Percentiles rank a stretch among this genome's conserved stretches.
Evolutionary conservation across 2,888 invertebrate genomes (phyloP).

Genomic region (Allacma fusca): DNA sequence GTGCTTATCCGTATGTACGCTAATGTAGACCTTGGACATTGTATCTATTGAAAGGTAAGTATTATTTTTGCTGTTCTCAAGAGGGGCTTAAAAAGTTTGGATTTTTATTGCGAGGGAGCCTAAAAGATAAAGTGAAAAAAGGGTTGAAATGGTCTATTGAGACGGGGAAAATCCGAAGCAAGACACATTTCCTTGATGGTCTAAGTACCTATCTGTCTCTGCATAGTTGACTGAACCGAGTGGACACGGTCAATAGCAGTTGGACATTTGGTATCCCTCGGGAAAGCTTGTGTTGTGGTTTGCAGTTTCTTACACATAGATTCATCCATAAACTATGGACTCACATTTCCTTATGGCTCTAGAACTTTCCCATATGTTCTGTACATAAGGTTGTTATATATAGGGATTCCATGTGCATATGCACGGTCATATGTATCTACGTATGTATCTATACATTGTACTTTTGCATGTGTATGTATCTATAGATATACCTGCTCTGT

Average conservation of each 20-base stretch:
- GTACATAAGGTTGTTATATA: no score
- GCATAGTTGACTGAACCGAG: constrained; percentile 25
- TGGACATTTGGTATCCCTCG: constrained; percentile 40
- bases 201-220: constrained; percentile 17
- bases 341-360: constrained; percentile 22
- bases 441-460: no score
- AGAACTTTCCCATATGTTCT: not conserved
- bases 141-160: constrained; percentile 35
- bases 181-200: constrained; percentile 7
- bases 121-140: constrained; percentile 22
- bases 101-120: not conserved
- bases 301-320: constrained; percentile 30
- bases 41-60: not conserved
- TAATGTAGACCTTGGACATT: not conserved
- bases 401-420: constrained; percentile 1
- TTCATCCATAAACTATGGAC: not conserved
- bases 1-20: no score
- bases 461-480: no score
- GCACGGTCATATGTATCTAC: no score
- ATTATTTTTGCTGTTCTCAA: constrained; percentile 5
- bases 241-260: constrained; percentile 37
- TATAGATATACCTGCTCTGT: no score
- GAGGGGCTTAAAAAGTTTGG: not conserved
- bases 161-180: constrained; percentile 14
- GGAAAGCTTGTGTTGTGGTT: constrained; percentile 42